These are phyloP conservation scores for Eurois occulta DNA, from an alignment of 2,888 invertebrate species.

Conservation along the genomic window DNA sequence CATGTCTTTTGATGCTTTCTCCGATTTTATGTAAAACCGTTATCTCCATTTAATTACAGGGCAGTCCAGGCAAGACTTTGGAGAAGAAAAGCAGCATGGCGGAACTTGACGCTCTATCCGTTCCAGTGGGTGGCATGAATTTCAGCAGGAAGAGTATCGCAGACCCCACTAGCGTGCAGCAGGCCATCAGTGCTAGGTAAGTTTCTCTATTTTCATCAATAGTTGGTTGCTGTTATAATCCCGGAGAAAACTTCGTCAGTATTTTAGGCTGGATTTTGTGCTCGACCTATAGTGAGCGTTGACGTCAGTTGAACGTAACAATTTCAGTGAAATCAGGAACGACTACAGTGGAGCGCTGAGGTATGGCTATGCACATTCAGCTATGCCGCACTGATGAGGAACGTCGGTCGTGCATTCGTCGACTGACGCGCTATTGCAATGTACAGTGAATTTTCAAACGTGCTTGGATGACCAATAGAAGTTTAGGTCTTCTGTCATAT, in stretches of 20 bases:
- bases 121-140: conserved; percentile 77
- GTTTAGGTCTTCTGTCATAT: neutral
- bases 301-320: neutral
- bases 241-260: neutral
- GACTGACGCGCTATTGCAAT: neutral
- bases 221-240: neutral
- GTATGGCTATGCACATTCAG: neutral
- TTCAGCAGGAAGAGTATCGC: conserved; percentile 87
- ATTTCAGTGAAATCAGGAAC: neutral
- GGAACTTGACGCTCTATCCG: conserved; percentile 82
- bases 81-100: conserved; percentile 85
- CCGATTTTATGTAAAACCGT: neutral
- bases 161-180: conserved; percentile 88
- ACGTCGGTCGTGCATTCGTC: neutral
- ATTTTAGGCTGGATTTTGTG: neutral
- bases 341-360: too few relatives aligned
- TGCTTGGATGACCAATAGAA: neutral
- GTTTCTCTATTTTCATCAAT: neutral
- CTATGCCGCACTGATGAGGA: too few relatives aligned
- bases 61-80: conserved; percentile 79
- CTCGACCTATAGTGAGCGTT: neutral
- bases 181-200: conserved; percentile 85
- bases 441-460: neutral
- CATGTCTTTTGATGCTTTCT: neutral
- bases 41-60: conserved; percentile 66